phyloP scores from a whole-genome alignment of 2,888 invertebrate genomes.

The Agonopterix arenella region DNA sequence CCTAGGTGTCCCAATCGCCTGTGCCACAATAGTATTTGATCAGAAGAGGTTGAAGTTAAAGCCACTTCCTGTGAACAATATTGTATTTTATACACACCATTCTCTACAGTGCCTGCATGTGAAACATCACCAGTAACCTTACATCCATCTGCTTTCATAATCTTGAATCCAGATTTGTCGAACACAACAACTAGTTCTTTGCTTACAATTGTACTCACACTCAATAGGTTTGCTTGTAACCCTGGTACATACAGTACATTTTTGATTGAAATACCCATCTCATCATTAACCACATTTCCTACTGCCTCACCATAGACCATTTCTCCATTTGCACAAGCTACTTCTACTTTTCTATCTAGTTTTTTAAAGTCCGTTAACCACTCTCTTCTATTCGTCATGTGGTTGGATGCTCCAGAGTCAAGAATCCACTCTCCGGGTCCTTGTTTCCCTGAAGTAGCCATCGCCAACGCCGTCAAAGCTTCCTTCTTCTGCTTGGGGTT shows the following conservation, averaged over 20 bases:
- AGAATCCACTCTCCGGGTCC: background rate
- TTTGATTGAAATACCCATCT: background rate
- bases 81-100: background rate
- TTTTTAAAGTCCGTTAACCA: background rate
- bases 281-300: background rate
- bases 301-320: background rate
- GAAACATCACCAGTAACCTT: background rate
- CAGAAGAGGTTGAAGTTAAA: background rate
- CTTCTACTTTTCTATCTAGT: background rate
- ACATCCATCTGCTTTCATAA: background rate
- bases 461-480: background rate
- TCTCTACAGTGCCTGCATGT: background rate
- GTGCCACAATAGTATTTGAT: background rate
- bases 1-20: background rate
- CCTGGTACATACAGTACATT: background rate
- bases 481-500: slow-evolving; percentile 1
- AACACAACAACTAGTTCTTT: background rate
- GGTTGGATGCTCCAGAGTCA: too few species aligned
- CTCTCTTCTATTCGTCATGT: background rate
- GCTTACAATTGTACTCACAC: background rate
- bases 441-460: background rate
- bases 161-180: background rate
- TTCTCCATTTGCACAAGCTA: background rate
- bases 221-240: background rate
- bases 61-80: background rate